Evolutionary conservation across 2,797 vertebrate species (phyloP), one percentile per base, ranked within the genome.

Genomic region (Hyperoplus lanceolatus): DNA sequence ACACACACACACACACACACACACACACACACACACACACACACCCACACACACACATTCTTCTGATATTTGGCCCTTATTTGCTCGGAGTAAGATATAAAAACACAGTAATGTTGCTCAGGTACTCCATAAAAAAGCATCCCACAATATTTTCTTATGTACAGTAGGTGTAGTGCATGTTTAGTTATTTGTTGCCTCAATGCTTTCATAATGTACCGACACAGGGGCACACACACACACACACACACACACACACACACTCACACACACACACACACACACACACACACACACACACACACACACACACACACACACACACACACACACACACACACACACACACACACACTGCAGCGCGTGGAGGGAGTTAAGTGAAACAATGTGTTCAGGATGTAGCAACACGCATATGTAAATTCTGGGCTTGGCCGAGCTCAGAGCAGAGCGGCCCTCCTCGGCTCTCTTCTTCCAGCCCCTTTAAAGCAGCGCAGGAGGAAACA

Each of bases 321-420:
- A 93, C 94, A 93, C 95, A 95, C 95, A 93, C 94, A 93, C 95
- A 58, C 54, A 68, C 57, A 62, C 55, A 50, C 93, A 60, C 41
- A 70, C 45, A 48, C 58, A n/a, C 94, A 93, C 94, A 90, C 93
- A 93, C 86, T 54, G 49, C 65, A 81, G 41, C 61, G 2, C 62
- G 48, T 45, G 56, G 92, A 92, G 89, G 89, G 88, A 91, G 94
- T 84, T 95, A 95, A 96, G 93, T 95, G 93, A 96, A 96, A 96
- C 95, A 96, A 94, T 95, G 95, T 95, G 95, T 62, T 81, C 87
- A 95, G 93, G 96, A 94, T 96, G 95, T 95, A 83, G 70, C 64
- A 59, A 70, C 75, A 48, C 79, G 69, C 69, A 75, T 75, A 85
- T 82, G 82, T 83, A 79, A 74, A 77, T 75, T 53, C 29, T 73